Evolutionary conservation across 2,888 invertebrate genomes (phyloP), one percentile per base, ranked within the genome.

Genomic region (Sussaba pulchella): DNA sequence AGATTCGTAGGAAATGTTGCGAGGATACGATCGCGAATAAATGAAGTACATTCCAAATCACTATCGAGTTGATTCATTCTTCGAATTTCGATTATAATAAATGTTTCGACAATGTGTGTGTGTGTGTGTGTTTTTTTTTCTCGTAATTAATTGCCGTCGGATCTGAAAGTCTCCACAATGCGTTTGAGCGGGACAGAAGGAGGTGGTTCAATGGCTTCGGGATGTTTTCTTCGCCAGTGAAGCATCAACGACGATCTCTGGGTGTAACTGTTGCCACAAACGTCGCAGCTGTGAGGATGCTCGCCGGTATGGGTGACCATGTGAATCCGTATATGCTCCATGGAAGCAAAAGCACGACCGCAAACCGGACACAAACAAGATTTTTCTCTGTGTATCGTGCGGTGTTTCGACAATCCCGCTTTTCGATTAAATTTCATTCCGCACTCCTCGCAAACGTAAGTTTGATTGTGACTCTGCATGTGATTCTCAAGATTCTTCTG

Each of bases 161-260:
- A 67, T 19, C 69, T 75, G 31, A 66, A 47, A n/a, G 69, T 61
- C 19, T 75, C 66, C 6, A 69, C 67, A 61, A 75, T 75, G 43
- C 69, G 67, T 39, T 61, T 69, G 47, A 75, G 78, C 10, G 78
- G 73, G 14, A 78, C 78, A 2, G 73, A 74, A 2, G 78, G 78
- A 10, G 78, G 78, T 39, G 78, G 73, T 57, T 78, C 63, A 19
- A 63, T 74, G n/a, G 78, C 78, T 31, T 78, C 78, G 4, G 78
- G 78, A 47, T 78, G 78, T 41, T 73, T 78, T 21, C 74, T 78
- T 21, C 73, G 63, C 78, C 78, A 78, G 57, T 78, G 78, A 14
- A 78, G 67, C 87, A 86, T 88, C 57, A 89, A 74, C 3, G 86
- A 86, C 2, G 85, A 84, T 9, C 86, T 73, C 54, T 72, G 87